phyloP scores from a whole-genome alignment of 2,888 invertebrate genomes.

The Macrophya annulata region DNA sequence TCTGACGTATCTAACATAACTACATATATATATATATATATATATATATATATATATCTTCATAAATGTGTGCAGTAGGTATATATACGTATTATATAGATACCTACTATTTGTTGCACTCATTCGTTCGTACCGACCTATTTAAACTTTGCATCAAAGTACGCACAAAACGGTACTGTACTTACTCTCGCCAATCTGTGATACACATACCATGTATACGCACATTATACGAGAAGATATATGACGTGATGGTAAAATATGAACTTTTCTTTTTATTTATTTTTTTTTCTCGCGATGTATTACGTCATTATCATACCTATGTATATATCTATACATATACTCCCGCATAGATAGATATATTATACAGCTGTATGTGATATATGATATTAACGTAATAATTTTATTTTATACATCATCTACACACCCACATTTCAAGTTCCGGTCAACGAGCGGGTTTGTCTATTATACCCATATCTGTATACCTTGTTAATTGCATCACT shows the following conservation, averaged over 20 bases:
- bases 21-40: neutral
- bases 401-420: neutral
- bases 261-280: too few relatives aligned
- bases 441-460: conserved; percentile 12
- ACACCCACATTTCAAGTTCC: neutral
- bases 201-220: neutral
- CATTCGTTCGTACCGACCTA: neutral
- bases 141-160: neutral
- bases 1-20: conserved; percentile 8
- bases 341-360: neutral
- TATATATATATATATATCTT: neutral
- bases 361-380: too few relatives aligned
- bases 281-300: neutral
- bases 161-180: neutral
- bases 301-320: neutral
- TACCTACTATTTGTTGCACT: neutral
- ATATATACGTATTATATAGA: neutral
- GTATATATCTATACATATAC: neutral
- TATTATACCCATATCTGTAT: conserved; percentile 12
- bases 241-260: neutral
- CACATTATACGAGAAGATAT: neutral
- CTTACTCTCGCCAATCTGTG: neutral
- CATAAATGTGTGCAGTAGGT: neutral
- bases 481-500: neutral
- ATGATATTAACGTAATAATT: too few relatives aligned